Percentiles rank a stretch among this genome's conserved stretches.
phyloP scores from a whole-genome alignment of 1,140 invertebrate species.

The Medauroidea extradentata region DNA sequence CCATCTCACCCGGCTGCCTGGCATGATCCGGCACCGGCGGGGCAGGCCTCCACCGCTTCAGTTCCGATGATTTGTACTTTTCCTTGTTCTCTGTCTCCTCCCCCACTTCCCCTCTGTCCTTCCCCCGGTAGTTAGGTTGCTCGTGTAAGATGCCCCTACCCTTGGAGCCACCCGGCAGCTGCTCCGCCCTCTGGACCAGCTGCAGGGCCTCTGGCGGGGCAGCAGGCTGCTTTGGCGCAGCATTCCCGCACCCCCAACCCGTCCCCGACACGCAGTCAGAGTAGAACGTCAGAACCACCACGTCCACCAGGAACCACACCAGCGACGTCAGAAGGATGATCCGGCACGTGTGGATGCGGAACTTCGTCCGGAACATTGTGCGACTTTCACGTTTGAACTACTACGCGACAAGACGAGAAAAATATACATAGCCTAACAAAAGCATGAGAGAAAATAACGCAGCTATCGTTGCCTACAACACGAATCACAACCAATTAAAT shows the following conservation, averaged over 20 bases:
- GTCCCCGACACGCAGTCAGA: constrained; percentile 78
- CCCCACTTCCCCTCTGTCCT: too few species aligned
- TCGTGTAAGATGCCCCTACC: constrained; percentile 27
- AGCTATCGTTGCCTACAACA: neutral
- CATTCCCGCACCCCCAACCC: constrained; percentile 55
- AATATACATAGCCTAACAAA: neutral
- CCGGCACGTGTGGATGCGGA: constrained; percentile 89
- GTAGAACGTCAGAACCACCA: constrained; percentile 87
- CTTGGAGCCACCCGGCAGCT: constrained; percentile 15
- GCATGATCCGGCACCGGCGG: constrained; percentile 61
- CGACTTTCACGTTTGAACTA: neutral
- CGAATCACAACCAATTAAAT: constrained; percentile 5
- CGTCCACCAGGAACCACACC: constrained; percentile 92
- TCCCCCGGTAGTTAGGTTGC: constrained; percentile 20
- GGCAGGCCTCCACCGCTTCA: constrained; percentile 69
- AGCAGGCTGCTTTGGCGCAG: neutral
- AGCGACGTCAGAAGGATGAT: constrained; percentile 91
- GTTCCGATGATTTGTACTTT: constrained; percentile 46
- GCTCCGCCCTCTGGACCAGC: neutral
- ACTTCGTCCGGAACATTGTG: constrained; percentile 74
- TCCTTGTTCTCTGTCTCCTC: constrained; percentile 18
- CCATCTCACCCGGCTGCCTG: constrained; percentile 81
- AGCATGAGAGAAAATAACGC: neutral
- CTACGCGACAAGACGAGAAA: neutral
- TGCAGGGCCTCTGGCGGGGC: constrained; percentile 1